phyloP scores from a whole-genome alignment of 2,888 invertebrate genomes.

The Drosophila dives region DNA sequence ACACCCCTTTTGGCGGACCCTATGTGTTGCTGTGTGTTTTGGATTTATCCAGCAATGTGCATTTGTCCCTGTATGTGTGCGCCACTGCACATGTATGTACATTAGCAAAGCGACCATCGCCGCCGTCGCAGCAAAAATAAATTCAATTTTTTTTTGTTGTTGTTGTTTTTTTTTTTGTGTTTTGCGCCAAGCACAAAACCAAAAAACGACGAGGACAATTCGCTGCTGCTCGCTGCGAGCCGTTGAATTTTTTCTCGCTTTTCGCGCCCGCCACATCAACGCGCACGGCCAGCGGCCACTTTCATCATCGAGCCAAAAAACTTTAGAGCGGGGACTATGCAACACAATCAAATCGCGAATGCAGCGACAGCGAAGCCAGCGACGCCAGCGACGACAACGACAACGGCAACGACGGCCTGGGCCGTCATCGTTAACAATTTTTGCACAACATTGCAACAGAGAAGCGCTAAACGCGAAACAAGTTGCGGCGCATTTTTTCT shows the following conservation, averaged over 20 bases:
- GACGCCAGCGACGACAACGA: constrained; percentile 59
- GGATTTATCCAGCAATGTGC: constrained; percentile 71
- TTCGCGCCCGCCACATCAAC: constrained; percentile 63
- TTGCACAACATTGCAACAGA: constrained; percentile 83
- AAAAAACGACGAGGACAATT: constrained; percentile 78
- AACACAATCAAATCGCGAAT: constrained; percentile 67
- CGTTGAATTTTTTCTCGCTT: constrained; percentile 52
- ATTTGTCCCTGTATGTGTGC: constrained; percentile 48
- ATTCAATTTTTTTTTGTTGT: constrained; percentile 30
- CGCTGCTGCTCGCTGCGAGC: constrained; percentile 51
- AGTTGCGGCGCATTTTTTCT: constrained; percentile 84
- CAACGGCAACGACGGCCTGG: constrained; percentile 54
- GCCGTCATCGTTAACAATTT: constrained; percentile 81
- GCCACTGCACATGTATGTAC: constrained; percentile 55
- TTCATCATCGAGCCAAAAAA: constrained; percentile 62
- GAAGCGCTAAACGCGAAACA: constrained; percentile 84
- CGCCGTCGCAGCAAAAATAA: constrained; percentile 52
- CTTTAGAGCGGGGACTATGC: constrained; percentile 40
- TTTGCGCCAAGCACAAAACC: constrained; percentile 63
- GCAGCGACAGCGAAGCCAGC: constrained; percentile 70
- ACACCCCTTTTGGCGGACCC: constrained; percentile 27
- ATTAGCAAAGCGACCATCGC: constrained; percentile 70
- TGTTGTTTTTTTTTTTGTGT: constrained; percentile 62
- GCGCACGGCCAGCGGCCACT: constrained; percentile 70
- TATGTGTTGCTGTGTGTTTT: constrained; percentile 45